phyloP scores from a whole-genome alignment of 1,140 invertebrate genomes.

The Rhopalosiphum maidis region DNA sequence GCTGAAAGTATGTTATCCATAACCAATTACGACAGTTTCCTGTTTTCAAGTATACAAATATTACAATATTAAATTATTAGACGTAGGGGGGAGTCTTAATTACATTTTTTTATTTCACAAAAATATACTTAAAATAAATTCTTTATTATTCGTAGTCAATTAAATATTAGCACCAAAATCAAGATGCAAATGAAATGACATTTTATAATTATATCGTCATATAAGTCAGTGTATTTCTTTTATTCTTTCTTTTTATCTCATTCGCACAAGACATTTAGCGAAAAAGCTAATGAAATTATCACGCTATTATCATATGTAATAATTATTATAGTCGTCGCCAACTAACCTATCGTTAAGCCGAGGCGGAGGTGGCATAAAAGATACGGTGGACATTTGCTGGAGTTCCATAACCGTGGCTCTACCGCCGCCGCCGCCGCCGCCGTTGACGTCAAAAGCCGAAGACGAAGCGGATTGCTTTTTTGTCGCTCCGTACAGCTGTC shows the following conservation, averaged over 20 bases:
- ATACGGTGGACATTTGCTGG: constrained; percentile 31
- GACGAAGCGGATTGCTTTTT: constrained; percentile 30
- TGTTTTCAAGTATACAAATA: neutral
- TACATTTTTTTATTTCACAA: neutral
- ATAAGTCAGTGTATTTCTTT: too few relatives aligned
- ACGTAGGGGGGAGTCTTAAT: neutral
- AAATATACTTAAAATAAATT: neutral
- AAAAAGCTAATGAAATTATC: neutral
- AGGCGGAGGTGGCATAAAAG: neutral
- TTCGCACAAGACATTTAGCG: too few relatives aligned
- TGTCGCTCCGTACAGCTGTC: constrained; percentile 76
- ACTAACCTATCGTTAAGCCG: neutral
- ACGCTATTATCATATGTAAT: too few relatives aligned
- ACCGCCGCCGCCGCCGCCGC: neutral
- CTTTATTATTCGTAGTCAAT: neutral
- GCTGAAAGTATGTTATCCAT: neutral
- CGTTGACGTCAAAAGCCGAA: neutral
- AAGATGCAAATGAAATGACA: neutral
- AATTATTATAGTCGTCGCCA: too few relatives aligned
- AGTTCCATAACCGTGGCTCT: constrained; percentile 32
- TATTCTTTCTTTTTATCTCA: too few relatives aligned
- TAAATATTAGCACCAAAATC: neutral
- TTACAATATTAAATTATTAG: neutral
- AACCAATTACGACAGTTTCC: neutral
- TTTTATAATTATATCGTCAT: neutral